A percentile compares a stretch with the other conserved stretches of the same genome.
These are phyloP conservation scores for Heliocidaris erythrogramma DNA, from an alignment of 35 echinoderm and acorn worm genomes.

Conservation along the genomic window DNA sequence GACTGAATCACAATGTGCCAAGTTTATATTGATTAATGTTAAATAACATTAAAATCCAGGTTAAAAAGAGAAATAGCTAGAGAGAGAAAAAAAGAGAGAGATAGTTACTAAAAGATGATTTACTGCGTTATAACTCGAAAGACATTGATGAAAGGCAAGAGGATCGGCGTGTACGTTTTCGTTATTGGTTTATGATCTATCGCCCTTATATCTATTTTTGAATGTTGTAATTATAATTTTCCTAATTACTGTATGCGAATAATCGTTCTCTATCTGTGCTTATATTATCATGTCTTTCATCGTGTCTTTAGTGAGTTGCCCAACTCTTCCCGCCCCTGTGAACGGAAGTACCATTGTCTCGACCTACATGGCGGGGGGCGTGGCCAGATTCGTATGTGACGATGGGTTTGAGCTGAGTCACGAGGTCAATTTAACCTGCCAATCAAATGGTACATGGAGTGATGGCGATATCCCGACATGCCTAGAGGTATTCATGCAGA, in stretches of 20 bases:
- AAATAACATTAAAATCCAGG: neutral
- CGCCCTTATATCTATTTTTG: too few relatives aligned
- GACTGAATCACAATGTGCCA: neutral
- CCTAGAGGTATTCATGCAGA: neutral
- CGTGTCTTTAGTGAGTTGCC: neutral
- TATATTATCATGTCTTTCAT: too few relatives aligned
- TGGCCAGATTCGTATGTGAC: conserved; percentile 20
- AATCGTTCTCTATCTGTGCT: too few relatives aligned
- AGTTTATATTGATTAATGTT: neutral
- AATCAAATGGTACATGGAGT: conserved; percentile 2
- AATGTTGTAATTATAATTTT: too few relatives aligned
- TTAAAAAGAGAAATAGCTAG: neutral
- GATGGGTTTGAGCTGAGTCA: conserved; percentile 15
- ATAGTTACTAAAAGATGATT: too few relatives aligned
- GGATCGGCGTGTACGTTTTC: too few relatives aligned
- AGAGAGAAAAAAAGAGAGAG: too few relatives aligned
- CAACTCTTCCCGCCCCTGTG: neutral
- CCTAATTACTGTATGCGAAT: too few relatives aligned
- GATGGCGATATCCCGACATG: neutral
- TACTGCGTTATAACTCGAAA: too few relatives aligned
- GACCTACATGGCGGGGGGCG: neutral
- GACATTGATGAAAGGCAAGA: neutral
- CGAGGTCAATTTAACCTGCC: neutral
- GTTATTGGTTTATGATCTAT: too few relatives aligned
- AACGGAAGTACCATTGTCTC: conserved; percentile 6